Percentiles rank a stretch among this genome's conserved stretches.
Evolutionary conservation across 2,797 vertebrate species (phyloP).

Genomic region (Graptemys geographica): DNA sequence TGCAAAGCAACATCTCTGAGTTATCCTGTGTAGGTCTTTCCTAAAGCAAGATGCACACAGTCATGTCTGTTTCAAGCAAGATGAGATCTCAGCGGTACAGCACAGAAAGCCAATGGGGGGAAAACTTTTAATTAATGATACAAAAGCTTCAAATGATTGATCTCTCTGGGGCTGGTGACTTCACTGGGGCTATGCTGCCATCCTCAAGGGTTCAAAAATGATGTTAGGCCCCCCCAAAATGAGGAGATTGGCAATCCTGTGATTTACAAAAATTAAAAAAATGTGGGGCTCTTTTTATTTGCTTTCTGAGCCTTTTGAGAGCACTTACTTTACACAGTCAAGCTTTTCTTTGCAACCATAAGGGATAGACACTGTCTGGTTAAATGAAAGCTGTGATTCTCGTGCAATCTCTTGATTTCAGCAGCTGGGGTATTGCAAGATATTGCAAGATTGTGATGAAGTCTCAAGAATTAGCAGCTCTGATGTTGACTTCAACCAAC

Average conservation of each 20-base stretch:
- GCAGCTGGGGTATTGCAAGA: background rate
- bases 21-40: background rate
- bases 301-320: background rate
- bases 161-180: fast-evolving
- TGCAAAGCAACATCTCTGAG: background rate
- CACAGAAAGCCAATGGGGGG: background rate
- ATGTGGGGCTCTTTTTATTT: background rate
- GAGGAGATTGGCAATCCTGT: background rate
- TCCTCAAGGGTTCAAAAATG: fast-evolving
- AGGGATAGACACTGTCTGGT: background rate
- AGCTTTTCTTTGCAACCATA: background rate
- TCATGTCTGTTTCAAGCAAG: background rate
- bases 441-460: background rate
- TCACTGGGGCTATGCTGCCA: background rate
- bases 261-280: background rate
- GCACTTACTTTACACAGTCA: background rate
- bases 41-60: background rate
- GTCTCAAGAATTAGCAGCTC: background rate
- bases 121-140: fast-evolving
- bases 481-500: background rate
- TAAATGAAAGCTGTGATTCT: background rate
- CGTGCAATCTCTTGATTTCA: fast-evolving
- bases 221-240: background rate
- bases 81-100: background rate
- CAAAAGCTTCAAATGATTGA: background rate